These are phyloP conservation scores for Porites lutea DNA, from an alignment of 64 coral and sea anemone species.

Conservation along the genomic window DNA sequence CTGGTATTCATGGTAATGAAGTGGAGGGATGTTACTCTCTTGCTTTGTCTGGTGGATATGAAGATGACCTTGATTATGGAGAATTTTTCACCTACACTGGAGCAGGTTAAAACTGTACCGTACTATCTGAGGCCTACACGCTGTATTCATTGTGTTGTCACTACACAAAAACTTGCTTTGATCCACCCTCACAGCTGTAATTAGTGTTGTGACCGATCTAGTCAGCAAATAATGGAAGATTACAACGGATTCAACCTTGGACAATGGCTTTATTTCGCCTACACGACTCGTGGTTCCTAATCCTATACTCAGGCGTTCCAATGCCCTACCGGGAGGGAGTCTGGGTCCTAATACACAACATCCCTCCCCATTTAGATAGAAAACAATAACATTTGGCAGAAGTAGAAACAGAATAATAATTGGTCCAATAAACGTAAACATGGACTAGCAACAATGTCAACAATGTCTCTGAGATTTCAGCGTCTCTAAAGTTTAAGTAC, in stretches of 20 bases:
- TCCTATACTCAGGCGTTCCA: neutral
- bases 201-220: neutral
- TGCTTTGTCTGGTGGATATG: conserved; percentile 94
- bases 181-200: no score
- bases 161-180: no score
- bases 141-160: no score
- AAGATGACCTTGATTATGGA: conserved; percentile 95
- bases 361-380: neutral
- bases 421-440: neutral
- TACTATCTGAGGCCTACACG: no score
- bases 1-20: conserved; percentile 91
- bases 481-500: neutral
- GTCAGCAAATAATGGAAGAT: neutral
- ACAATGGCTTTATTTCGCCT: neutral
- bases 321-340: neutral
- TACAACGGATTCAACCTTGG: neutral
- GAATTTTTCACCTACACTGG: conserved; percentile 96
- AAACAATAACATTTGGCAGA: neutral
- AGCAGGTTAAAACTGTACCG: conserved; percentile 52
- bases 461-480: neutral
- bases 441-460: neutral
- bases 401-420: neutral
- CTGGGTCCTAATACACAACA: conserved; percentile 16
- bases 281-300: neutral
- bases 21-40: conserved; percentile 86